These are phyloP conservation scores for Pararge aegeria DNA, from an alignment of 1,140 invertebrate genomes.

Conservation along the genomic window DNA sequence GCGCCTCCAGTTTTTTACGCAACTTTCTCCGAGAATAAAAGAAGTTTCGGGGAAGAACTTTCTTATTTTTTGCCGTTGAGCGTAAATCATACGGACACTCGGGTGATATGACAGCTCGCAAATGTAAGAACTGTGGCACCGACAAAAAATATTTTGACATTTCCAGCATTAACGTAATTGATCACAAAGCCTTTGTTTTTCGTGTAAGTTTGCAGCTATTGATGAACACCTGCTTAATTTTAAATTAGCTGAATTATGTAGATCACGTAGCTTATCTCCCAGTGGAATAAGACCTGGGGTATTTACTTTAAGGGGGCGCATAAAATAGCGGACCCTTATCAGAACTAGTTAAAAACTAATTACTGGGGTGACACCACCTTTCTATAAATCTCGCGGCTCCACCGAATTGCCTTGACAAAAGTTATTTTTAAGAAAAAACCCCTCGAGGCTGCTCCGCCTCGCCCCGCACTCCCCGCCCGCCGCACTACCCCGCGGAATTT, in stretches of 20 bases:
- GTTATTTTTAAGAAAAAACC: slow-evolving; percentile 80
- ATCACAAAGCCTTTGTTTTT: slow-evolving; percentile 6
- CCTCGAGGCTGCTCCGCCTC: slow-evolving; percentile 60
- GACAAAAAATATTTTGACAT: slow-evolving; percentile 71
- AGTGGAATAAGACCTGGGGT: slow-evolving; percentile 8
- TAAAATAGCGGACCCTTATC: slow-evolving; percentile 75
- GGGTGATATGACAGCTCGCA: slow-evolving; percentile 55
- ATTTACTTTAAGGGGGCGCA: slow-evolving; percentile 35
- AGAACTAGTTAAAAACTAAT: slow-evolving; percentile 80
- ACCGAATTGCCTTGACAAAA: slow-evolving; percentile 76
- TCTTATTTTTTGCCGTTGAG: slow-evolving; percentile 56
- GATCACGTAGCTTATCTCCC: slow-evolving; percentile 12
- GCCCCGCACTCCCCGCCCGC: slow-evolving; percentile 39
- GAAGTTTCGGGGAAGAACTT: slow-evolving; percentile 75
- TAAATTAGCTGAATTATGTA: not conserved
- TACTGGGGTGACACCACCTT: slow-evolving; percentile 77
- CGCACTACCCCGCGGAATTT: slow-evolving; percentile 65
- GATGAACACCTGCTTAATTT: not conserved
- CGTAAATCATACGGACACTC: slow-evolving; percentile 64
- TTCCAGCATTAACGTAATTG: slow-evolving; percentile 7
- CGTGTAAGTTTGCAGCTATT: slow-evolving; percentile 1
- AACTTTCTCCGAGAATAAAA: slow-evolving; percentile 78
- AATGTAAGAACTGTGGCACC: slow-evolving; percentile 41
- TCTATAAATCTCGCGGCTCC: slow-evolving; percentile 70
- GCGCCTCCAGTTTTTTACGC: slow-evolving; percentile 76